Conservation (phyloP, 2,797 vertebrate species). For the Danio choprae region DNA sequence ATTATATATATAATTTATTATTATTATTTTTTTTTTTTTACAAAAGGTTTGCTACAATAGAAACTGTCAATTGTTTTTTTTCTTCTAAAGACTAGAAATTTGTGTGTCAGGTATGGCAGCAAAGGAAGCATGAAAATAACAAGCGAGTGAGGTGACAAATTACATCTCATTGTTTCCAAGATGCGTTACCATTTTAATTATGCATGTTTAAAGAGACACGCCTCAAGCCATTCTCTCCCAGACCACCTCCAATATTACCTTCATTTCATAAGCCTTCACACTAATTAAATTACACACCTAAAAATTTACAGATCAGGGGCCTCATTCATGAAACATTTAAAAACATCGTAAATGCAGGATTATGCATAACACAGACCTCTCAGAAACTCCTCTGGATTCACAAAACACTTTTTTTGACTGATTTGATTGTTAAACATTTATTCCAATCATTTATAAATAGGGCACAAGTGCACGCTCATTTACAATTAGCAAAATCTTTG, state of each 20-base stretch:
- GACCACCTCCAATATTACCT: slow-evolving; percentile 3
- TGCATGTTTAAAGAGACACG: slow-evolving; percentile 46
- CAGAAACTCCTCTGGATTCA: too few species aligned
- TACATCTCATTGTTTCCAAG: slow-evolving; percentile 44
- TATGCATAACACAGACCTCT: too few species aligned
- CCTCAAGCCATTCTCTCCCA: slow-evolving; percentile 42
- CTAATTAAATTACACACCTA: neutral
- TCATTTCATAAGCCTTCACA: neutral
- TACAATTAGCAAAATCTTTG: too few species aligned
- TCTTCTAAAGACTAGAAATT: neutral
- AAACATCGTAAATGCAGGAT: too few species aligned
- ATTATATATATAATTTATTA: too few species aligned
- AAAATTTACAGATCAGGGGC: neutral
- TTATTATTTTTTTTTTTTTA: neutral
- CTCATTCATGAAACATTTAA: too few species aligned
- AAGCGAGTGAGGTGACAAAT: slow-evolving; percentile 15
- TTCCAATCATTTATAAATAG: too few species aligned
- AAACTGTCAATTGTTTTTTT: neutral
- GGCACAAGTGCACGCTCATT: too few species aligned
- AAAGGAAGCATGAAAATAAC: slow-evolving; percentile 20
- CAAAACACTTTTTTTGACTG: too few species aligned
- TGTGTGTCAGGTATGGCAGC: neutral
- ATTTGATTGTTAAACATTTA: too few species aligned
- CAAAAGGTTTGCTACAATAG: neutral
- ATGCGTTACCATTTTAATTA: slow-evolving; percentile 50